Conservation (phyloP, 2,113 vertebrate genomes). For the Psilopogon haemacephalus region DNA sequence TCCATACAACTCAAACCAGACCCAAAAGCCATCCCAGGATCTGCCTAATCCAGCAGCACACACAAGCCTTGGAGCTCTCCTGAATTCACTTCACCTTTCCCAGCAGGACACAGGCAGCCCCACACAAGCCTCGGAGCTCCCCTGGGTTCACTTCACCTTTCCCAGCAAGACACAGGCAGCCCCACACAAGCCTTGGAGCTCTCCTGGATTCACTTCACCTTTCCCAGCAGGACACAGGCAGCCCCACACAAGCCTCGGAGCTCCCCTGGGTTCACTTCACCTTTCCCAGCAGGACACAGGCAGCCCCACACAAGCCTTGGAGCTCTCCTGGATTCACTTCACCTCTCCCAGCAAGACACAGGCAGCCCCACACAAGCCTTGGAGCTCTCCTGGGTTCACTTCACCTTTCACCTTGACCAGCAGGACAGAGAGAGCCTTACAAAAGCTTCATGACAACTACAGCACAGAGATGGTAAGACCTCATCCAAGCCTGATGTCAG, state of each 20-base stretch:
- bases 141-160: background rate
- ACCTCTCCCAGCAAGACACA: background rate
- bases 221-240: background rate
- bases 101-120: background rate
- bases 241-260: background rate
- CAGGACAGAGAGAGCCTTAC: background rate
- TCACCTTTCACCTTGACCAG: background rate
- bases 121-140: background rate
- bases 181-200: background rate
- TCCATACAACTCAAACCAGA: background rate
- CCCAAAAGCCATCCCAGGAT: background rate
- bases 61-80: background rate
- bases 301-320: background rate
- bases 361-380: background rate
- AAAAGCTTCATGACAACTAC: conserved; percentile 5
- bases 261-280: background rate
- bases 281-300: background rate
- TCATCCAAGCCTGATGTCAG: fast-evolving
- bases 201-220: background rate
- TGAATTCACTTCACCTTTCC: background rate
- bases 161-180: background rate
- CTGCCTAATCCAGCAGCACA: background rate
- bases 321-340: background rate
- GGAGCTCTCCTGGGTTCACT: background rate
- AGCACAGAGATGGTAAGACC: background rate